phyloP scores from a whole-genome alignment of 2,888 invertebrate species.

The Watsonalla cultraria region DNA sequence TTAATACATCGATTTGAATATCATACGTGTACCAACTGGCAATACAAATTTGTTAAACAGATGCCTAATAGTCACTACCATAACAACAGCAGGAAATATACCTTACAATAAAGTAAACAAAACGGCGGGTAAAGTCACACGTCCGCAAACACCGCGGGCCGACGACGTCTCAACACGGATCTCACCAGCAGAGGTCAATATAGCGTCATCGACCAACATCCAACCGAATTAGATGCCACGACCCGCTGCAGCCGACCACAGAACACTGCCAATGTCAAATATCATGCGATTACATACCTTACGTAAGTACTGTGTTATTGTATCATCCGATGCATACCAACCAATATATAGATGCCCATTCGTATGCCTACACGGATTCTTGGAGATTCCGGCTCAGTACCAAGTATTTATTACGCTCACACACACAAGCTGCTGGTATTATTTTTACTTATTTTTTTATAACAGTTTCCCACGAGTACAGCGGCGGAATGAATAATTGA shows the following conservation, averaged over 20 bases:
- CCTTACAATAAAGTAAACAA: background rate
- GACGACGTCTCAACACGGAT: conserved; percentile 11
- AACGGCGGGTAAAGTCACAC: background rate
- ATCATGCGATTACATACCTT: conserved; percentile 18
- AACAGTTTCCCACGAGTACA: conserved; percentile 60
- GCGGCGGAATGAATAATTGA: conserved; percentile 47
- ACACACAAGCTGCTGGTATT: conserved; percentile 38
- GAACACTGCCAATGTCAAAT: conserved; percentile 24
- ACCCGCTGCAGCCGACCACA: conserved; percentile 1
- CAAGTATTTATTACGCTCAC: conserved; percentile 50
- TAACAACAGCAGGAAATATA: too few species aligned
- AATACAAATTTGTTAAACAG: too few species aligned
- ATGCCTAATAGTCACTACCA: too few species aligned
- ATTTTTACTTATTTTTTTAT: conserved; percentile 50
- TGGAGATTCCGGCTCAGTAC: conserved; percentile 62
- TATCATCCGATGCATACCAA: conserved; percentile 30
- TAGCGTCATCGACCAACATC: conserved; percentile 9
- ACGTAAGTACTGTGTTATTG: conserved; percentile 29
- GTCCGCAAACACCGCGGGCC: background rate
- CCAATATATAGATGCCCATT: conserved; percentile 21
- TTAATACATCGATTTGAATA: too few species aligned
- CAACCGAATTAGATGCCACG: background rate
- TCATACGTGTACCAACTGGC: too few species aligned
- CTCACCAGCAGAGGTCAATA: conserved; percentile 15
- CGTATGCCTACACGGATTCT: conserved; percentile 52